These are phyloP conservation scores for Bujurquina vittata DNA, from an alignment of 2,113 vertebrate genomes.

Conservation along the genomic window DNA sequence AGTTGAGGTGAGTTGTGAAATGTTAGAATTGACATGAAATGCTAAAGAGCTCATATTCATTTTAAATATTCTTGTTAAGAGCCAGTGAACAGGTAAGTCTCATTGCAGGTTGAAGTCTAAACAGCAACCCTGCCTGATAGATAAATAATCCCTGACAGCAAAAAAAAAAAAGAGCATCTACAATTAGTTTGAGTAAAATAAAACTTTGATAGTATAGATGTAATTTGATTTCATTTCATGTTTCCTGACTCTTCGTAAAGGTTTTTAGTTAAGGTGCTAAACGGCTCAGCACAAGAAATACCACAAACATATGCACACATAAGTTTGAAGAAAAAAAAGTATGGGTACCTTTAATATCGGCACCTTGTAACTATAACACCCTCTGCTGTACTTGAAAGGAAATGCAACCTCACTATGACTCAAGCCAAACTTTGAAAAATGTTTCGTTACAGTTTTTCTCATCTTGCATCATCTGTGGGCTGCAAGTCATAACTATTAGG, in stretches of 20 bases:
- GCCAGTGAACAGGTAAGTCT: background rate
- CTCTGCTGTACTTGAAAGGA: slow-evolving; percentile 15
- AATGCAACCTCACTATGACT: background rate
- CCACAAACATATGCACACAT: background rate
- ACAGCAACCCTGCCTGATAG: background rate
- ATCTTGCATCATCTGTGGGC: background rate
- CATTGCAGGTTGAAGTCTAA: background rate
- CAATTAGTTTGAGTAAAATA: background rate
- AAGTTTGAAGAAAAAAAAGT: background rate
- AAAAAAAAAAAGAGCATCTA: background rate
- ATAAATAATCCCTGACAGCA: background rate
- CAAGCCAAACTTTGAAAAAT: background rate
- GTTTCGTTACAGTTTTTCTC: background rate
- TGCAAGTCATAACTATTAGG: background rate
- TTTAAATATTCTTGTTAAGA: background rate
- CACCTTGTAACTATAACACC: background rate
- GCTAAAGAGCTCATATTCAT: no score
- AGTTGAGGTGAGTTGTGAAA: background rate
- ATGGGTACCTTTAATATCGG: background rate
- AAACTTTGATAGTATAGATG: background rate
- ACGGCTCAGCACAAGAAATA: background rate
- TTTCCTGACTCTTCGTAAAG: background rate
- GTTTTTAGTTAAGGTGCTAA: background rate
- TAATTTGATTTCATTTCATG: background rate
- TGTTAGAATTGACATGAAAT: background rate